These are phyloP conservation scores for Oegoconia quadripuncta DNA, from an alignment of 2,888 invertebrate species.

Conservation along the genomic window DNA sequence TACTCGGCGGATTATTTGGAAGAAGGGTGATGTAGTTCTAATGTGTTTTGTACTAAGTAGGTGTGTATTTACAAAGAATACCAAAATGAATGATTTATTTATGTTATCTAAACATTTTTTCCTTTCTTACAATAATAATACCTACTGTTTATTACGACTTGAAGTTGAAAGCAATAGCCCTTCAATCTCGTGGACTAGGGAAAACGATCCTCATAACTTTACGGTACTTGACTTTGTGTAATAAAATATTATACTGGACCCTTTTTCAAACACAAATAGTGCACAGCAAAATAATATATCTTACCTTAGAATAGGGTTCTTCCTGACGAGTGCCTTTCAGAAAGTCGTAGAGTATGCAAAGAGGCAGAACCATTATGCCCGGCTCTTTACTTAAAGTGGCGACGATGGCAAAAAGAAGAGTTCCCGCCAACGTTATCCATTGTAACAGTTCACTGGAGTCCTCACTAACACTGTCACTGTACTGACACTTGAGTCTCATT, in stretches of 20 bases:
- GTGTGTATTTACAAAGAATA: background rate
- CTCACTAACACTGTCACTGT: slow-evolving; percentile 64
- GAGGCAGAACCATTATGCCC: slow-evolving; percentile 93
- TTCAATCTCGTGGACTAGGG: slow-evolving; percentile 35
- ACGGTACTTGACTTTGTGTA: slow-evolving; percentile 35
- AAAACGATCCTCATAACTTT: slow-evolving; percentile 40
- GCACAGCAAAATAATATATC: slow-evolving; percentile 20
- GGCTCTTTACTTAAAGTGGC: slow-evolving; percentile 97
- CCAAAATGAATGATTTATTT: no score
- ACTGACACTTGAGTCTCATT: slow-evolving; percentile 60
- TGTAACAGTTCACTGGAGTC: slow-evolving; percentile 65
- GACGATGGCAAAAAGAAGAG: slow-evolving; percentile 83
- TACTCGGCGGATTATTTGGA: slow-evolving; percentile 14
- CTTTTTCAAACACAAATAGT: slow-evolving; percentile 15
- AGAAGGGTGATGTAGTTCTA: slow-evolving; percentile 13
- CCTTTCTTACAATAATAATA: no score
- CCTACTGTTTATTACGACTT: no score
- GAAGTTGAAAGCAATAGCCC: slow-evolving; percentile 36
- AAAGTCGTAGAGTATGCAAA: slow-evolving; percentile 94
- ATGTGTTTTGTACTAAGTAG: background rate
- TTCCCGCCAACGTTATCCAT: slow-evolving; percentile 80
- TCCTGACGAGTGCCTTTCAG: slow-evolving; percentile 76
- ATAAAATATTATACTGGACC: slow-evolving; percentile 25
- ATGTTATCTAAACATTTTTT: no score
- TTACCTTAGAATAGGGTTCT: slow-evolving; percentile 78